These are phyloP conservation scores for Sinocyclocheilus anophthalmus DNA, from an alignment of 2,113 vertebrate species.

Conservation along the genomic window DNA sequence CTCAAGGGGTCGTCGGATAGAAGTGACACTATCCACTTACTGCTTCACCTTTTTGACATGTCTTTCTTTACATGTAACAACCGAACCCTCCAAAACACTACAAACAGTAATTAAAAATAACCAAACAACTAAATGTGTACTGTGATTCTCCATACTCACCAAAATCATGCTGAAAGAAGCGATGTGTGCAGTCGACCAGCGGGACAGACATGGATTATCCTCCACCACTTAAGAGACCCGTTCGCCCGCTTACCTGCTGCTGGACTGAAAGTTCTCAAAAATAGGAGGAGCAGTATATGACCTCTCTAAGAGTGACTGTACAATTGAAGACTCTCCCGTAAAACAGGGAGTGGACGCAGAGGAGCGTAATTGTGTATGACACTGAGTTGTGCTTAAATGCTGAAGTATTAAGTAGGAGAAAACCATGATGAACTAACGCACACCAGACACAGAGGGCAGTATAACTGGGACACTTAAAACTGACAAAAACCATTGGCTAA, in stretches of 20 bases:
- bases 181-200: not conserved
- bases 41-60: not conserved
- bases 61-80: not conserved
- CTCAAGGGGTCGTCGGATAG: conserved; percentile 29
- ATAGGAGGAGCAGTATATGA: conserved; percentile 27
- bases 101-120: not conserved
- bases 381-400: conserved; percentile 21
- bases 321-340: conserved; percentile 28
- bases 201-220: conserved; percentile 21
- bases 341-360: conserved; percentile 39
- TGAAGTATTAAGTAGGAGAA: conserved; percentile 40
- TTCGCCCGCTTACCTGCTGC: conserved; percentile 13
- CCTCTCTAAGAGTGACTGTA: conserved; percentile 11
- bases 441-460: conserved; percentile 68
- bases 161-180: conserved; percentile 13
- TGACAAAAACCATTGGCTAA: not conserved
- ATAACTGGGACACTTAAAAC: conserved; percentile 46
- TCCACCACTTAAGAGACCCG: conserved; percentile 14
- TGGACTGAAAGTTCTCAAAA: conserved; percentile 8
- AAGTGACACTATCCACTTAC: not conserved
- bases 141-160: conserved; percentile 19
- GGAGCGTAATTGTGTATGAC: conserved; percentile 41
- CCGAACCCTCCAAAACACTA: not conserved
- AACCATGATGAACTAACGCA: conserved; percentile 56
- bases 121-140: not conserved